Evolutionary conservation across 2,113 vertebrate species (phyloP).

Genomic region (Leucoraja erinaceus): DNA sequence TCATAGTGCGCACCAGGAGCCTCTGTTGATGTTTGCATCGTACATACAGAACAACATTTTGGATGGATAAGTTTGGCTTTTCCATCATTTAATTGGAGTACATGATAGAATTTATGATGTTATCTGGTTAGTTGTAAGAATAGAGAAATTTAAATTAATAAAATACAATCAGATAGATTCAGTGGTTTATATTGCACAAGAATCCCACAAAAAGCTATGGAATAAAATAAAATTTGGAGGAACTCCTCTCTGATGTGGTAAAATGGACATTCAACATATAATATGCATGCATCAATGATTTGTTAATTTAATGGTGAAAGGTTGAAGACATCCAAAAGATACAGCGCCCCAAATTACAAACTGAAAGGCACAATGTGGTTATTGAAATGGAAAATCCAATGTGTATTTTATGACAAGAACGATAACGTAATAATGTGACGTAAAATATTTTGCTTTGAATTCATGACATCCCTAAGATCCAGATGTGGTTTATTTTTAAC

Average conservation of each 20-base stretch:
- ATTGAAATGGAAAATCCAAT: not conserved
- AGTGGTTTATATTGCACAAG: not conserved
- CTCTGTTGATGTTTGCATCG: no score
- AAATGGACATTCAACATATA: not conserved
- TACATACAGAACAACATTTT: no score
- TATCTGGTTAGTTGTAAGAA: not conserved
- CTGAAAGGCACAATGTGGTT: not conserved
- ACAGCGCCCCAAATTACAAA: not conserved
- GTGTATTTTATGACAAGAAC: not conserved
- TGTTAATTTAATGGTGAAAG: not conserved
- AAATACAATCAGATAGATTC: not conserved
- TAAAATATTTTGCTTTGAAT: not conserved
- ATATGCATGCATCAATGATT: not conserved
- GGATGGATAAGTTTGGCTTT: no score
- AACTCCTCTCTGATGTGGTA: not conserved
- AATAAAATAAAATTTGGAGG: not conserved
- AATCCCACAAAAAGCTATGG: not conserved
- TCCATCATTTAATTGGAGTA: no score
- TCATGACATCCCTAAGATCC: not conserved
- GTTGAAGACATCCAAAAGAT: not conserved
- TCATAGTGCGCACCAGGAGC: no score
- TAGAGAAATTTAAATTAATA: not conserved
- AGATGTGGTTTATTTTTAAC: not conserved
- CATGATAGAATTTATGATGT: no score
- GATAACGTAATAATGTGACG: not conserved